Conservation (phyloP, 2,113 vertebrate genomes). For the Vulpes ferrilata region DNA sequence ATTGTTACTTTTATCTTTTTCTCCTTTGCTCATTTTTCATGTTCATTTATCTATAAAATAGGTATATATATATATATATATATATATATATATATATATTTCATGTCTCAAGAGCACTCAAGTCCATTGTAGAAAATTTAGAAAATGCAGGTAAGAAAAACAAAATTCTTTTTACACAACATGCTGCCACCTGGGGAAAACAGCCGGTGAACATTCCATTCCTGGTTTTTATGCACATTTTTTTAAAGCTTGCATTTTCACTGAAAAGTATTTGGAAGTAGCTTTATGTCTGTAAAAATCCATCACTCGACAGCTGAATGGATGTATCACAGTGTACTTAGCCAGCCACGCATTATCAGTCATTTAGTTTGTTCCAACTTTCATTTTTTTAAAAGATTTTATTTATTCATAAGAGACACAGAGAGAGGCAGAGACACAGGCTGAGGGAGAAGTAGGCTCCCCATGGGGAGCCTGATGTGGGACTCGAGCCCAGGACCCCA, state of each 20-base stretch:
- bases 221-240: neutral
- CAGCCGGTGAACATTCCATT: neutral
- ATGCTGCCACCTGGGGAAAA: neutral
- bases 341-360: neutral
- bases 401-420: too few species aligned
- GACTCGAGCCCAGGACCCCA: too few species aligned
- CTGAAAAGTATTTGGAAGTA: neutral
- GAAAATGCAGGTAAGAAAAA: neutral
- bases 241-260: conserved; percentile 32
- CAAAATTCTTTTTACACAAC: neutral
- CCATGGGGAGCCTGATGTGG: too few species aligned
- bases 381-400: neutral
- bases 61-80: neutral
- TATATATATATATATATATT: neutral
- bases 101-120: neutral
- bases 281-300: neutral
- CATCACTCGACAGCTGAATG: neutral
- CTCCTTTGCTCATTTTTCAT: neutral
- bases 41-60: neutral
- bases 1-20: neutral
- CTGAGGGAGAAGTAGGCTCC: too few species aligned
- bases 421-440: too few species aligned
- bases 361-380: neutral
- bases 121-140: neutral
- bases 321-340: neutral